Conservation (phyloP, 2,113 vertebrate species). For the Thalassoma bifasciatum region DNA sequence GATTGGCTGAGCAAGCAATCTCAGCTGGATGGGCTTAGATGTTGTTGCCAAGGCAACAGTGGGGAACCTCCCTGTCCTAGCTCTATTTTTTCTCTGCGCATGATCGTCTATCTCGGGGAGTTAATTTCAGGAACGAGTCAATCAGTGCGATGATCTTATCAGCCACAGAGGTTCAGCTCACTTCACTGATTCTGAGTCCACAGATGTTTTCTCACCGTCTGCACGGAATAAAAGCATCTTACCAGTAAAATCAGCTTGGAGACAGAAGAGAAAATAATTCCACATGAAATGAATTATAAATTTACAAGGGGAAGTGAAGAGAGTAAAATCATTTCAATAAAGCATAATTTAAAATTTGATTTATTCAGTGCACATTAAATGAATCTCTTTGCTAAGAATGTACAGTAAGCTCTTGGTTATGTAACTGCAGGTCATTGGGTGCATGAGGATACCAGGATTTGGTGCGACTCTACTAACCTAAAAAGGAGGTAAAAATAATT, state of each 20-base stretch:
- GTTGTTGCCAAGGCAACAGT: constrained; percentile 84
- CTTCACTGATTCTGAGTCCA: background rate
- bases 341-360: background rate
- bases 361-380: background rate
- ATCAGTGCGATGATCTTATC: constrained; percentile 8
- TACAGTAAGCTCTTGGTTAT: constrained; percentile 28
- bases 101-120: background rate
- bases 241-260: background rate
- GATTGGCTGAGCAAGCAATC: constrained; percentile 77
- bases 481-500: too few species aligned
- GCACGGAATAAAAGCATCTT: background rate
- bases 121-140: constrained; percentile 19
- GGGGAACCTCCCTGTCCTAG: constrained; percentile 69
- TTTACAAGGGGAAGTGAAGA: too few species aligned
- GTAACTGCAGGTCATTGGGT: constrained; percentile 47
- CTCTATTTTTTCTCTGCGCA: constrained; percentile 44
- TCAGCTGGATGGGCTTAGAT: constrained; percentile 74
- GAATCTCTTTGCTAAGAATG: background rate
- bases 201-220: background rate
- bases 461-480: background rate
- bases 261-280: background rate
- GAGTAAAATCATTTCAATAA: background rate
- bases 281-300: background rate
- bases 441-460: background rate
- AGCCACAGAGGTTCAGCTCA: background rate